phyloP scores from a whole-genome alignment of 2,113 vertebrate species.

The Myodes glareolus region DNA sequence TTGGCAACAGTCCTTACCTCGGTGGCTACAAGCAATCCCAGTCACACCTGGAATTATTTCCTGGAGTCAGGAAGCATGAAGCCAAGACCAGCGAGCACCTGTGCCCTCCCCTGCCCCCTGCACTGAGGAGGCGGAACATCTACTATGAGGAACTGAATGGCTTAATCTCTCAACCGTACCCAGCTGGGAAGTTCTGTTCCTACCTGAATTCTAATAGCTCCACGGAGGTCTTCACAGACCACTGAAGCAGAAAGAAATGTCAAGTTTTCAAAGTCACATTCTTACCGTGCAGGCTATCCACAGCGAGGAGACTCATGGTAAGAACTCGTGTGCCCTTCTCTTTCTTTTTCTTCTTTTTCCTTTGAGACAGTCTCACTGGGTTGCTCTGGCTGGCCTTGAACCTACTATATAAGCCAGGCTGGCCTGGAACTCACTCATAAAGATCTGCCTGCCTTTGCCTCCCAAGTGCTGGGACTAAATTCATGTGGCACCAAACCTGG shows the following conservation, averaged over 20 bases:
- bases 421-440: no score
- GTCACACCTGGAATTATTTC: not conserved
- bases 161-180: not conserved
- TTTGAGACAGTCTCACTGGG: no score
- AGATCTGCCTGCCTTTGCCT: not conserved
- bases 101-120: not conserved
- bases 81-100: not conserved
- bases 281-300: no score
- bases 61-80: not conserved
- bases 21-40: not conserved
- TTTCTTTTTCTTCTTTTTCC: no score
- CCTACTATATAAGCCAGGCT: no score
- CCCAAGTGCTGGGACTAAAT: not conserved
- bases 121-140: no score
- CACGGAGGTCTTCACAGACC: not conserved
- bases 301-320: no score
- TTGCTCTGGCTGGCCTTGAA: no score
- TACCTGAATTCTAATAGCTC: not conserved
- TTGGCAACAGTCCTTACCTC: not conserved
- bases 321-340: no score
- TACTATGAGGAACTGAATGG: not conserved
- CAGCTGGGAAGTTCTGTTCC: not conserved
- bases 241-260: not conserved
- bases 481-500: not conserved
- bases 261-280: not conserved